Base-by-base conservation (phyloP, 2,797 vertebrate genomes). In the Emydoidea blandingii region DNA sequence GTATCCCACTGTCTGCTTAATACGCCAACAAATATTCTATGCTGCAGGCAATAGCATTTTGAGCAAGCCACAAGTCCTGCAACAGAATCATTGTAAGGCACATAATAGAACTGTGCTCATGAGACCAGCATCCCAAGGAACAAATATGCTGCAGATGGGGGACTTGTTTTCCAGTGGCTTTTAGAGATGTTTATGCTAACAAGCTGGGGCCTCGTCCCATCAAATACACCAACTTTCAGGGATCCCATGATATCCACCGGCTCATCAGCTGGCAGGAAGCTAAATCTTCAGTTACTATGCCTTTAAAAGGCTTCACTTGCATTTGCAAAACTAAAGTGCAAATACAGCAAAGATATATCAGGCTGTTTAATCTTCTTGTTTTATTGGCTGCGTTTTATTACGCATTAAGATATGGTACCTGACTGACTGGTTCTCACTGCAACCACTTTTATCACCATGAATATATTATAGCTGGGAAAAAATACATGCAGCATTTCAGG, bases 271-370 rank as follows among this genome's bases (percentile, higher is more conserved):
- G 83, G 3, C 0, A 1, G 68, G 57, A 41, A 54, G 31, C 79
- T 16, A 5, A 57, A 4, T 27, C 89, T 82, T 15, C 2, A 34
- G 59, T 86, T 87, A 3, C 91, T 85, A 41, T 47, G 6, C 49
- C 37, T 68, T 41, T 86, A 90, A 59, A 79, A 53, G 87, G 52
- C 91, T 57, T 68, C 88, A 14, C 88, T 90, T 29, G 81, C 68
- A 18, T 87, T 92, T 94, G 79, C 92, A 89, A 94, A 90, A 76
- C 3, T 86, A 12, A 85, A 89, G 86, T 79, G 94, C 92, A 93
- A 93, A 6, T 96, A 92, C 12, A 23, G 19, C 37, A 14, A 16
- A 23, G 81, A 3, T 96, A 3, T 95, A 95, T 96, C 97, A 88
- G 95, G 1, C 74, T 89, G 2, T 91, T 41, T 34, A 4, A 95